Evolutionary conservation across 2,888 invertebrate genomes (phyloP), one percentile per base, ranked within the genome.

Genomic region (Eristalis arbustorum): DNA sequence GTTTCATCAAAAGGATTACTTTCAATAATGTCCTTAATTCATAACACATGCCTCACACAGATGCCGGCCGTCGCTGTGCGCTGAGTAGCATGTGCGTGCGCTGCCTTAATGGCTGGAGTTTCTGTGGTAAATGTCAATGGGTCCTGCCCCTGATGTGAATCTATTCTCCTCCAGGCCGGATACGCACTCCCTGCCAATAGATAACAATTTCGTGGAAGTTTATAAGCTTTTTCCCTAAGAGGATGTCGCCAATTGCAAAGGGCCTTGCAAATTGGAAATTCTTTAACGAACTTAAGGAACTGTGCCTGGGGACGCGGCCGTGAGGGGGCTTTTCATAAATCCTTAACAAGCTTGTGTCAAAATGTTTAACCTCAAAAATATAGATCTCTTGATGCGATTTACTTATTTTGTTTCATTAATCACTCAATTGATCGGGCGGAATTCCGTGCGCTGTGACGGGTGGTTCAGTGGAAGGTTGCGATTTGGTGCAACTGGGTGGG

Each of bases 31-130:
- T 78, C 8, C 64, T 64, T 71, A 56, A 40, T 62, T 78, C 78
- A 66, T 23, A 79, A 42, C 59, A 77, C 40, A 77, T 37, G 77
- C 56, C 63, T 37, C 49, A 18, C 49, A 49, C 49, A 49, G 49
- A 18, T 49, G 42, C 42, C 42, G 42, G n/a, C 18, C 6, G 14
- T n/a, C 5, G 5, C 31, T 28, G 18, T 3, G 49, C 18, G 18
- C 1, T 6, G n/a, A 18, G 49, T 18, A 18, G 49, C 49, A 18
- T 42, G 49, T 49, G 49, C 18, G 49, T 49, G 49, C 49, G 49
- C 18, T 49, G 49, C 49, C 49, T n/a, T 18, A 49, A 49, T 49
- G 49, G 49, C 49, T 18, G 18, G 49, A 49, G 49, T 49, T 49
- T 49, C 28, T 49, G 49, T 49, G 49, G 49, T 49, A 49, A 49